Base-by-base conservation (phyloP, 2,113 vertebrate species). In the Solea solea region DNA sequence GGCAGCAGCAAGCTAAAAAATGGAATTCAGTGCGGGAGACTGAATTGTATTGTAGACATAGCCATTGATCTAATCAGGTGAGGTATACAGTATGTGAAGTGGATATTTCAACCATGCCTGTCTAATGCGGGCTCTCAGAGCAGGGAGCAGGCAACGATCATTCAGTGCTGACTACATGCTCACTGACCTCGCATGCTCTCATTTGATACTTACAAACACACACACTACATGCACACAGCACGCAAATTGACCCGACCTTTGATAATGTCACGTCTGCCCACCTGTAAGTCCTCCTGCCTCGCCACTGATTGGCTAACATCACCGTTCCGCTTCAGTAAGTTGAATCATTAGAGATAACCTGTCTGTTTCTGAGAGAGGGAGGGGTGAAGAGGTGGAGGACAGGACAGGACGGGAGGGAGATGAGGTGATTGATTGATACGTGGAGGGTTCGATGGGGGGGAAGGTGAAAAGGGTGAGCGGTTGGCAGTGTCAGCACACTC, bases 161-260 rank as follows among this genome's bases (percentile, higher is more conserved):
- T 3, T 34, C 34, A 34, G 34, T 6, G 5, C 34, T 34, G 34
- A 34, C 1, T 10, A 54, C 5, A 27, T 7, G 52, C 34, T 16
- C 2, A 0, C 4, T 74, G 70, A 74, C 70, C 59, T 67, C 13
- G 11, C 11, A 40, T 10, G 27, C n/a, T 50, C 14, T 27, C 34
- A 16, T 14, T 13, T 11, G 14, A 15, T 52, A 4, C 14, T 21
- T 15, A 7, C 28, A 14, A 9, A 16, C 21, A 21, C 44, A 8
- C n/a, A 55, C 57, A 41, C 4, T 28, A 39, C 51, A 62, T 16
- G 25, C 51, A 39, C 28, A n/a, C 55, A 16, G 46, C 57, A 44
- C 27, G 0, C 5, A 58, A 42, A 54, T 49, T 49, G 57, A 72
- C 63, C 62, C 15, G 58, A 63, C 68, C 72, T 72, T 76, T 81